A percentile compares a stretch with the other conserved stretches of the same genome.
Conservation (phyloP, 2,113 vertebrate species). For the Paramormyrops kingsleyae region DNA sequence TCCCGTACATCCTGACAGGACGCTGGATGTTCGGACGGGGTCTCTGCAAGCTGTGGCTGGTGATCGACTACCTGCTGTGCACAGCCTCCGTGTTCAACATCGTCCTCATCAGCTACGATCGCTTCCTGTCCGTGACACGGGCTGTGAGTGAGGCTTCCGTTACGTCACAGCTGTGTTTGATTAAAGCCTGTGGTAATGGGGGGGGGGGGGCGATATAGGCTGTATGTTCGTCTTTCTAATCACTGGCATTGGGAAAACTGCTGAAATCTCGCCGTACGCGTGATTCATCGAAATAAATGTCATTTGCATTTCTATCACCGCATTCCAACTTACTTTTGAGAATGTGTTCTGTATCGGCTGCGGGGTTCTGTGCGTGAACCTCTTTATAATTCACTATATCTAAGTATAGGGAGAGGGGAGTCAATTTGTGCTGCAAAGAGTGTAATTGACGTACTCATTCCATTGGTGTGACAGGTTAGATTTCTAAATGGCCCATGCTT, state of each 20-base stretch:
- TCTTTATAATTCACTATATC: not conserved
- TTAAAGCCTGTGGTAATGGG: not conserved
- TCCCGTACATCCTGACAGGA: constrained; percentile 68
- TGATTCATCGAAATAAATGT: not conserved
- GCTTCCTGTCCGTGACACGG: constrained; percentile 81
- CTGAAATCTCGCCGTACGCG: not conserved
- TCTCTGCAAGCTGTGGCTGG: constrained; percentile 76
- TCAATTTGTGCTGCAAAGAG: not conserved
- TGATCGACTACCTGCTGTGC: constrained; percentile 78
- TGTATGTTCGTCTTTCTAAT: not conserved
- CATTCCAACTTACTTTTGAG: not conserved
- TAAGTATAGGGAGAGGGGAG: not conserved
- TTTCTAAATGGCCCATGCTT: not conserved
- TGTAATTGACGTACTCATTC: not conserved
- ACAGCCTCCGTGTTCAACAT: constrained; percentile 83
- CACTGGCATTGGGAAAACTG: not conserved
- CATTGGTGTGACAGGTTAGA: not conserved
- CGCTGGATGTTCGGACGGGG: constrained; percentile 65
- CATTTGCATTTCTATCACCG: not conserved
- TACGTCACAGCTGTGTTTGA: not conserved
- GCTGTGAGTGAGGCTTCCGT: constrained; percentile 67
- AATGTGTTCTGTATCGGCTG: not conserved
- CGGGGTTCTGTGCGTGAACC: not conserved
- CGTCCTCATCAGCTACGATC: constrained; percentile 87
- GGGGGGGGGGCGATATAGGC: not conserved